These are phyloP conservation scores for Acheta domesticus DNA, from an alignment of 2,888 invertebrate species.

Conservation along the genomic window DNA sequence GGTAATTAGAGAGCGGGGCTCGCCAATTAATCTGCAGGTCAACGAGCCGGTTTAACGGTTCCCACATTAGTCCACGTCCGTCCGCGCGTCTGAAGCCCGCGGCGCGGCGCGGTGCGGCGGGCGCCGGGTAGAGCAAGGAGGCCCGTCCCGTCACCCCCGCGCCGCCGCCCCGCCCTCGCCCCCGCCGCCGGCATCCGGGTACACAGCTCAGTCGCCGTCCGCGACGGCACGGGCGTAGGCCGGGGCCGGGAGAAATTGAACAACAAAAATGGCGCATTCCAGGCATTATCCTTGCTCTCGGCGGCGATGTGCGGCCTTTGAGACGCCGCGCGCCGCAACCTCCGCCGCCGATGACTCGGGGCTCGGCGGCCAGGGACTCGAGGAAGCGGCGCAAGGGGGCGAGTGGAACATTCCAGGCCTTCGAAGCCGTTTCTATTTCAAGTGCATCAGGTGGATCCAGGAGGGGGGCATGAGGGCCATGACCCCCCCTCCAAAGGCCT, in stretches of 20 bases:
- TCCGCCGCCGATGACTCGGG: not conserved
- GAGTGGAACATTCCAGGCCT: too few species aligned
- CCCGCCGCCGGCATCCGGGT: not conserved
- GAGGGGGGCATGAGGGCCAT: too few species aligned
- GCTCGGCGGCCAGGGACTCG: not conserved
- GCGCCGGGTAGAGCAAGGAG: not conserved
- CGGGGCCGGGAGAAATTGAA: not conserved
- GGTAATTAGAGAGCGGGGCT: constrained; percentile 7
- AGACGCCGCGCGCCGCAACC: not conserved
- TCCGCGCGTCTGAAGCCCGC: not conserved
- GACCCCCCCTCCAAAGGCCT: too few species aligned
- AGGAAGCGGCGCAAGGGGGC: too few species aligned
- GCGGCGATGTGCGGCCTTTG: not conserved
- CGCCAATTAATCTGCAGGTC: constrained; percentile 18
- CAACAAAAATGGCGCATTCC: not conserved
- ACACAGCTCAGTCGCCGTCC: not conserved
- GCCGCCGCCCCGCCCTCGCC: not conserved
- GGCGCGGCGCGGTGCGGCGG: not conserved
- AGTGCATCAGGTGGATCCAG: too few species aligned
- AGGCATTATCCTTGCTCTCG: not conserved
- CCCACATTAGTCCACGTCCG: not conserved
- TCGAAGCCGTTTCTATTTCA: too few species aligned
- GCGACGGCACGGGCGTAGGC: constrained; percentile 5
- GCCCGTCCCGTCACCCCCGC: not conserved
- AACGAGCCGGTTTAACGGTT: constrained; percentile 18